These are phyloP conservation scores for Acromyrmex echinatior DNA, from an alignment of 1,140 invertebrate species.

Conservation along the genomic window DNA sequence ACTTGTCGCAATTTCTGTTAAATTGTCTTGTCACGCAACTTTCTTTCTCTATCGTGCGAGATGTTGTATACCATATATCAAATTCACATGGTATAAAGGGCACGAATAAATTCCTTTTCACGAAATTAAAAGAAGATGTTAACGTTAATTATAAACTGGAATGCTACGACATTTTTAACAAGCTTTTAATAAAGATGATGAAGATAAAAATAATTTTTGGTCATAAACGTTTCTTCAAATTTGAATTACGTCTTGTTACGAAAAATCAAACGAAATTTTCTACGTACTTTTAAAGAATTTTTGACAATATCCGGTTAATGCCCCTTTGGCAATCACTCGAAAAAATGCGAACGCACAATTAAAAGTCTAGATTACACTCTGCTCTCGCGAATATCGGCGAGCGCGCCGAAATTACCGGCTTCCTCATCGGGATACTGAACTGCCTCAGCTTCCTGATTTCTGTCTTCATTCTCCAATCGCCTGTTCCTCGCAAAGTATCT, in stretches of 20 bases:
- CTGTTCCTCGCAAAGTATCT: constrained; percentile 61
- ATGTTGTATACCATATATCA: constrained; percentile 2
- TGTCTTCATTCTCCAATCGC: constrained; percentile 44
- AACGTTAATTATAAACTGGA: background rate
- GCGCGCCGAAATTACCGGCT: constrained; percentile 78
- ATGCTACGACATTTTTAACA: background rate
- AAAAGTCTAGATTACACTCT: constrained; percentile 77
- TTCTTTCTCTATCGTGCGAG: background rate
- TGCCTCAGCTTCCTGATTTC: constrained; percentile 57
- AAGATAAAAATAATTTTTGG: background rate
- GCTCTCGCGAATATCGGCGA: constrained; percentile 84
- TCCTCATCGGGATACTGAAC: constrained; percentile 76
- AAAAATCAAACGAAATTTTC: background rate
- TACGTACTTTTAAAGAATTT: background rate
- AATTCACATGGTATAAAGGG: constrained; percentile 4
- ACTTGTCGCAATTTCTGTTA: constrained; percentile 12
- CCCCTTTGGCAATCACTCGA: background rate
- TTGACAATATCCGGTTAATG: background rate
- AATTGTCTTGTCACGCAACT: background rate
- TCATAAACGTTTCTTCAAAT: background rate
- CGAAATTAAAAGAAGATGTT: background rate
- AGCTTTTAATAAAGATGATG: background rate
- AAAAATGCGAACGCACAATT: background rate
- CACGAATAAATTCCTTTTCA: background rate
- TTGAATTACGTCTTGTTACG: background rate